A percentile compares a stretch with the other conserved stretches of the same genome.
These are phyloP conservation scores for Chloropsis cyanopogon DNA, from an alignment of 2,113 vertebrate genomes.

Conservation along the genomic window DNA sequence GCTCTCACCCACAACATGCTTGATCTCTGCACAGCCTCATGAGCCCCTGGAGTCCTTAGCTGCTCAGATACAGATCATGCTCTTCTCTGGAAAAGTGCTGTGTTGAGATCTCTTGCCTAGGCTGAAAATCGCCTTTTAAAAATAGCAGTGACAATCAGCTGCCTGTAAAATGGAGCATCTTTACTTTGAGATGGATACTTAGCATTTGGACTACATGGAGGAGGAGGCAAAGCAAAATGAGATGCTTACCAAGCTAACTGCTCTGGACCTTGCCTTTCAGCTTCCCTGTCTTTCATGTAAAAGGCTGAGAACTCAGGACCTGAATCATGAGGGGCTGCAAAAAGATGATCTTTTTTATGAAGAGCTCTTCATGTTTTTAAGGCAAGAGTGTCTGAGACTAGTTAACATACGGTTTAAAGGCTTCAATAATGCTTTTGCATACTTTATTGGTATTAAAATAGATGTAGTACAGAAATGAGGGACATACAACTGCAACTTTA, in stretches of 20 bases:
- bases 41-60: neutral
- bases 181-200: neutral
- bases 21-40: neutral
- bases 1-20: accelerated
- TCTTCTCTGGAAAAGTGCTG: neutral
- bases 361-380: neutral
- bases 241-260: neutral
- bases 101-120: neutral
- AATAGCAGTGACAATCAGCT: neutral
- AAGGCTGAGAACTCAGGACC: neutral
- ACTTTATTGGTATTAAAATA: neutral
- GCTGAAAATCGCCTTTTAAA: neutral
- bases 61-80: neutral
- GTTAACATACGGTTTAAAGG: neutral
- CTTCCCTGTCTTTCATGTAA: neutral
- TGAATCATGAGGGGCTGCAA: neutral
- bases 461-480: neutral
- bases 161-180: neutral
- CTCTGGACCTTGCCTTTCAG: neutral
- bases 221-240: neutral
- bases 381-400: neutral
- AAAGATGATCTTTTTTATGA: neutral
- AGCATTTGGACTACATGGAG: neutral
- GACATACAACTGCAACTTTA: neutral
- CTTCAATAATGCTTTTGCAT: neutral